phyloP scores from a whole-genome alignment of 2,797 vertebrate genomes.

The Hozukius guyotensis region DNA sequence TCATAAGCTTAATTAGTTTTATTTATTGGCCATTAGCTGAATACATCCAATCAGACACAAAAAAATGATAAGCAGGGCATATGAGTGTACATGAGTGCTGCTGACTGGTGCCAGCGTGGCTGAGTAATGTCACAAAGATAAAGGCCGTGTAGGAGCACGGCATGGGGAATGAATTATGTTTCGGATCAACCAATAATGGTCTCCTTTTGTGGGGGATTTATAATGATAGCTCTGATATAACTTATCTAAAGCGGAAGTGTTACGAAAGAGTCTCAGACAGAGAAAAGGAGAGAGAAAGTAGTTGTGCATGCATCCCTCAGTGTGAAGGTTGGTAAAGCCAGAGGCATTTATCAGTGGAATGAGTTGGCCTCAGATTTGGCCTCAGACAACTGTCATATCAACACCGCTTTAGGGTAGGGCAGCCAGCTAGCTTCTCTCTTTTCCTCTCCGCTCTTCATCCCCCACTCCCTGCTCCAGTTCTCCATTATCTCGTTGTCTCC shows the following conservation, averaged over 20 bases:
- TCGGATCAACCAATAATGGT: slow-evolving; percentile 24
- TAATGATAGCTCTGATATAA: slow-evolving; percentile 23
- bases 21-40: slow-evolving; percentile 74
- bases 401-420: slow-evolving; percentile 59
- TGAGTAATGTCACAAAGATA: slow-evolving; percentile 55
- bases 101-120: slow-evolving; percentile 33
- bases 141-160: slow-evolving; percentile 24
- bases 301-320: slow-evolving; percentile 30
- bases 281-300: slow-evolving; percentile 14
- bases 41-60: slow-evolving; percentile 33
- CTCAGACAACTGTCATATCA: slow-evolving; percentile 70
- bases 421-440: slow-evolving; percentile 45
- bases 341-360: slow-evolving; percentile 73
- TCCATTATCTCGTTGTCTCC: slow-evolving; percentile 56
- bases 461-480: slow-evolving; percentile 50
- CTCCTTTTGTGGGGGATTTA: slow-evolving; percentile 19
- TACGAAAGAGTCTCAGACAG: slow-evolving; percentile 20
- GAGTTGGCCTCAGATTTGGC: slow-evolving; percentile 72
- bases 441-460: slow-evolving; percentile 28
- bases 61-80: slow-evolving; percentile 43
- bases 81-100: slow-evolving; percentile 26
- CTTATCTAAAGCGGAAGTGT: slow-evolving; percentile 41
- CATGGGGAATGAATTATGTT: slow-evolving; percentile 28
- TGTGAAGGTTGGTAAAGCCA: slow-evolving; percentile 69
- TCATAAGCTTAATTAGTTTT: slow-evolving; percentile 72